Evolutionary conservation across 2,797 vertebrate genomes (phyloP).

Genomic region (Natrix natrix): DNA sequence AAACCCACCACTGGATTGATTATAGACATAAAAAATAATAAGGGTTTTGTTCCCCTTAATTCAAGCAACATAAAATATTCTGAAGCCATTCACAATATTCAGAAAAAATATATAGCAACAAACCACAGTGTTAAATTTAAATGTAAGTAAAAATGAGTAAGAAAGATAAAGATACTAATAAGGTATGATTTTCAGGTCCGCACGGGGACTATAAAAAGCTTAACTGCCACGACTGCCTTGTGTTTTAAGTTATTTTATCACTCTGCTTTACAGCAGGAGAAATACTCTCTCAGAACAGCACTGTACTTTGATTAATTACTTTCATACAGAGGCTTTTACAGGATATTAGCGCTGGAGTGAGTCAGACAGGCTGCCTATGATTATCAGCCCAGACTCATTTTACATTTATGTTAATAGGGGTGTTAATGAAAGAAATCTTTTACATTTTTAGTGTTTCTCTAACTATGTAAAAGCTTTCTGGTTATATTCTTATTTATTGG

Average conservation of each 20-base stretch:
- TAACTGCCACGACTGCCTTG: constrained; percentile 67
- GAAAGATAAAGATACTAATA: constrained; percentile 80
- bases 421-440: constrained; percentile 72
- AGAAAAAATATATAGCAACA: constrained; percentile 43
- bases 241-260: constrained; percentile 72
- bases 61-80: constrained; percentile 48
- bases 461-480: constrained; percentile 69
- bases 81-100: constrained; percentile 51
- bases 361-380: constrained; percentile 64
- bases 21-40: background rate
- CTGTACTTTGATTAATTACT: constrained; percentile 74
- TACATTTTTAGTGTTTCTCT: constrained; percentile 67
- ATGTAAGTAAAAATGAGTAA: constrained; percentile 69
- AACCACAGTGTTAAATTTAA: constrained; percentile 69
- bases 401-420: constrained; percentile 67
- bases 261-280: constrained; percentile 68
- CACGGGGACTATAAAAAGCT: constrained; percentile 74
- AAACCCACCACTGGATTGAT: background rate
- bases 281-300: constrained; percentile 61
- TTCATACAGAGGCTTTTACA: constrained; percentile 66
- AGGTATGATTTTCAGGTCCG: constrained; percentile 76
- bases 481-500: constrained; percentile 71
- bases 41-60: constrained; percentile 8
- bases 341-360: constrained; percentile 67
- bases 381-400: constrained; percentile 71